A percentile compares a stretch with the other conserved stretches of the same genome.
Conservation (phyloP, 1,140 invertebrate genomes). For the Atta colombica region DNA sequence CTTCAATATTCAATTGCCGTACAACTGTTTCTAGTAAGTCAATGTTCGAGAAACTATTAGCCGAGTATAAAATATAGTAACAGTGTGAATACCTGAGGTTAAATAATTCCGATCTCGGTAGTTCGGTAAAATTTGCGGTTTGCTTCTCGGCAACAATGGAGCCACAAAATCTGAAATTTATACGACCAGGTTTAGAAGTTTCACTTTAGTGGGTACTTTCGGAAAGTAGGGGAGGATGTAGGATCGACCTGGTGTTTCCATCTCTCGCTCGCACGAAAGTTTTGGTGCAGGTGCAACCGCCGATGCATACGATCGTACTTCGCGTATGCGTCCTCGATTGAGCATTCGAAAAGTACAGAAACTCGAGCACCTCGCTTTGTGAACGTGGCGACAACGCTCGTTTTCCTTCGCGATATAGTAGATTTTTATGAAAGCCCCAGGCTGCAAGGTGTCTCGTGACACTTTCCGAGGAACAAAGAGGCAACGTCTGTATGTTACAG, state of each 20-base stretch:
- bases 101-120: conserved; percentile 45
- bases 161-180: conserved; percentile 63
- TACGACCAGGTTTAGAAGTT: conserved; percentile 59
- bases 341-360: conserved; percentile 45
- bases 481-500: conserved; percentile 50
- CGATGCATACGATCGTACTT: conserved; percentile 41
- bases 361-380: conserved; percentile 24
- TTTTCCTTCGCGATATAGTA: conserved; percentile 2
- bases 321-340: conserved; percentile 37
- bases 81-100: neutral
- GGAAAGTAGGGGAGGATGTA: neutral
- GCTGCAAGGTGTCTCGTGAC: conserved; percentile 50
- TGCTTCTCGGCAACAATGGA: conserved; percentile 45
- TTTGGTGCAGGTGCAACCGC: conserved; percentile 34
- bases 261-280: conserved; percentile 36
- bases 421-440: conserved; percentile 57
- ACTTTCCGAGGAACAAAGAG: conserved; percentile 31
- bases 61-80: neutral
- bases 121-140: conserved; percentile 55
- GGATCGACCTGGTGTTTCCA: conserved; percentile 46
- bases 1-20: neutral
- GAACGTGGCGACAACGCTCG: conserved; percentile 40
- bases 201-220: conserved; percentile 49
- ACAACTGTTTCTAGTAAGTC: neutral
- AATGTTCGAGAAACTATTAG: neutral